These are phyloP conservation scores for Hirtodrosophila confusa DNA, from an alignment of 2,888 invertebrate species.

Conservation along the genomic window DNA sequence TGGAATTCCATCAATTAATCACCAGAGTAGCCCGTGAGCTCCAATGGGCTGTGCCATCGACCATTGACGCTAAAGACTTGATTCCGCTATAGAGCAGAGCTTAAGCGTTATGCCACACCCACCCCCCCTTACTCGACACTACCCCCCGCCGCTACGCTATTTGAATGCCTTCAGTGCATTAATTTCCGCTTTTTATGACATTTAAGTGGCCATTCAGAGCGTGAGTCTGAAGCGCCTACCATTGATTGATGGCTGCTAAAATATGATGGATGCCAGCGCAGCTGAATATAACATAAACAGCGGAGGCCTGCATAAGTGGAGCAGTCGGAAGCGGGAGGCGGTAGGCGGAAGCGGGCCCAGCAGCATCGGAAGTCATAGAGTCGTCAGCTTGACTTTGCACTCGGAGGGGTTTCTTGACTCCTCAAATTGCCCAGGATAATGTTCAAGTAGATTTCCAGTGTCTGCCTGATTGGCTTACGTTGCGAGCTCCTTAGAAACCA, in stretches of 20 bases:
- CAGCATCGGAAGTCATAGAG: constrained; percentile 42
- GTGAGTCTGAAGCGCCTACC: constrained; percentile 13
- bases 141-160: constrained; percentile 14
- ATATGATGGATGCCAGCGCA: constrained; percentile 50
- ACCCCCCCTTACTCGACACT: neutral
- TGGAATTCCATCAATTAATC: constrained; percentile 78
- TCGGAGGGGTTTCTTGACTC: neutral
- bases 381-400: constrained; percentile 20
- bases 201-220: constrained; percentile 62
- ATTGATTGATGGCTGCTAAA: constrained; percentile 71
- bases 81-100: constrained; percentile 40
- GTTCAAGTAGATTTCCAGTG: constrained; percentile 14
- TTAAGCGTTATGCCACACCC: constrained; percentile 3
- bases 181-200: constrained; percentile 73
- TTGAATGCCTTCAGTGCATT: constrained; percentile 75
- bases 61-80: constrained; percentile 49
- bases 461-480: constrained; percentile 26
- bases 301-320: constrained; percentile 2
- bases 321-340: constrained; percentile 14
- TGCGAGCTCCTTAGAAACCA: neutral
- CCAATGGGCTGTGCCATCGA: constrained; percentile 15
- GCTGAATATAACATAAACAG: constrained; percentile 32
- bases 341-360: neutral
- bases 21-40: constrained; percentile 69
- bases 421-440: constrained; percentile 15